These are phyloP conservation scores for Hirundichthys speculiger DNA, from an alignment of 2,113 vertebrate species.

Conservation along the genomic window DNA sequence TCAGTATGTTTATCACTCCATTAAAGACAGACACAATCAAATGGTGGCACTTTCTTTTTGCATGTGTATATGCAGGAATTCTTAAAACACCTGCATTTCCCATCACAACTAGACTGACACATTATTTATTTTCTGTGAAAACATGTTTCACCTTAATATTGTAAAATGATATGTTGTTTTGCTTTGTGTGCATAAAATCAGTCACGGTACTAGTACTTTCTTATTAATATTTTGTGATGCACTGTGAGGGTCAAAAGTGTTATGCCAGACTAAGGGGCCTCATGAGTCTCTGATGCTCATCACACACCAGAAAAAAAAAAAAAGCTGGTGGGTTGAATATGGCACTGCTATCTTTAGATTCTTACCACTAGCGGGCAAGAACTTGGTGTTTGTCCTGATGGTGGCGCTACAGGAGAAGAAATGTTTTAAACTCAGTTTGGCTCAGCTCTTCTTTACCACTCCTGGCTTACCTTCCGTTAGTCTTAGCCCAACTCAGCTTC, in stretches of 20 bases:
- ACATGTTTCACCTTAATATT: slow-evolving; percentile 44
- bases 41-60: slow-evolving; percentile 43
- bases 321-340: background rate
- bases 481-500: slow-evolving; percentile 16
- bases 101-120: slow-evolving; percentile 32
- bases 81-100: slow-evolving; percentile 33
- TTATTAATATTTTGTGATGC: slow-evolving; percentile 42
- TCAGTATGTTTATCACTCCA: slow-evolving; percentile 15
- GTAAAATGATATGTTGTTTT: slow-evolving; percentile 28
- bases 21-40: slow-evolving; percentile 13
- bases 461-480: slow-evolving; percentile 1
- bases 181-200: slow-evolving; percentile 52
- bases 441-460: background rate
- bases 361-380: slow-evolving; percentile 33
- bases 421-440: slow-evolving; percentile 1
- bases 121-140: slow-evolving; percentile 75
- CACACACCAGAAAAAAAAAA: slow-evolving; percentile 8
- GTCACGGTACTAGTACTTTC: slow-evolving; percentile 62
- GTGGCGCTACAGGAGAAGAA: slow-evolving; percentile 25
- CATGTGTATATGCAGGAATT: slow-evolving; percentile 34
- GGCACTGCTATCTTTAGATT: background rate
- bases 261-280: slow-evolving; percentile 29
- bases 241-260: slow-evolving; percentile 24
- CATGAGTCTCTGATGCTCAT: slow-evolving; percentile 28
- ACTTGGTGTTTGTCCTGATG: slow-evolving; percentile 2